Percentiles rank a stretch among this genome's conserved stretches.
phyloP scores from a whole-genome alignment of 2,113 vertebrate species.

The Passer montanus region DNA sequence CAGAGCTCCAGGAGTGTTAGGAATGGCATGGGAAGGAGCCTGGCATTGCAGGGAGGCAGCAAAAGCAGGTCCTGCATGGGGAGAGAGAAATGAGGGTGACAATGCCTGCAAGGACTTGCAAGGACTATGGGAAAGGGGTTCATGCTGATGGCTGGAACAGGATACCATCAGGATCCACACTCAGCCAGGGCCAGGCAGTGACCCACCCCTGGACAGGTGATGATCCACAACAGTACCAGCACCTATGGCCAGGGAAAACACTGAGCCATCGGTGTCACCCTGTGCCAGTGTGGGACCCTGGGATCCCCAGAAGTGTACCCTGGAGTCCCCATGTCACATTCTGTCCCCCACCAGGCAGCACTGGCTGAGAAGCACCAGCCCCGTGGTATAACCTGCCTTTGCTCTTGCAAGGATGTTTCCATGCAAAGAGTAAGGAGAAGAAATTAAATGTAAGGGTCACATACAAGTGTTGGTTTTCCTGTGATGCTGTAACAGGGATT shows the following conservation, averaged over 20 bases:
- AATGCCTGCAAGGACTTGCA: rapidly evolving
- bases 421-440: neutral
- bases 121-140: neutral
- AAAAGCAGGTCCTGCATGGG: neutral
- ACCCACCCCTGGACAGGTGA: neutral
- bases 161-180: too few relatives aligned
- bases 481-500: rapidly evolving
- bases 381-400: neutral
- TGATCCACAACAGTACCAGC: neutral
- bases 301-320: neutral
- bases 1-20: rapidly evolving
- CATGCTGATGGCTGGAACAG: rapidly evolving
- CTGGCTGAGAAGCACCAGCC: neutral
- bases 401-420: neutral
- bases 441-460: rapidly evolving
- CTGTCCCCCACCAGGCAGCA: neutral
- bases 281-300: rapidly evolving
- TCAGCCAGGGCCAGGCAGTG: neutral
- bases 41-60: neutral
- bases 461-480: neutral
- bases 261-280: rapidly evolving
- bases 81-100: rapidly evolving
- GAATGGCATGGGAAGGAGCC: rapidly evolving
- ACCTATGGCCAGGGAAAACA: rapidly evolving
- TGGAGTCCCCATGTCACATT: rapidly evolving